phyloP scores from a whole-genome alignment of 2,113 vertebrate species.

The Brienomyrus brachyistius region DNA sequence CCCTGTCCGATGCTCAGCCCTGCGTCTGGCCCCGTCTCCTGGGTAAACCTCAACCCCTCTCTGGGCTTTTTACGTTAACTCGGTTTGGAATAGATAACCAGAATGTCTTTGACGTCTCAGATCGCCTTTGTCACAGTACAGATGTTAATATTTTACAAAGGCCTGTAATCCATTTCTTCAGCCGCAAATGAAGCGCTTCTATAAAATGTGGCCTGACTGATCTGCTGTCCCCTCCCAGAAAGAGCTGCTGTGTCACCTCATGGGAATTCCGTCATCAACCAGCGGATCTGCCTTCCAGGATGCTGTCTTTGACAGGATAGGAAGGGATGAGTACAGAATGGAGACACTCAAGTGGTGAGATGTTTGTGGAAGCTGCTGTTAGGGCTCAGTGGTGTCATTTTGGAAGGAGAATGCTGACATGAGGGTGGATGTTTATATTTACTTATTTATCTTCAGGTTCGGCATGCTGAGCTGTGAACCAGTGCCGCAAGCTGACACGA shows the following conservation, averaged over 20 bases:
- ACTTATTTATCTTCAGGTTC: constrained; percentile 59
- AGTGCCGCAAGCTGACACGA: constrained; percentile 71
- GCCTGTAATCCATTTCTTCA: not conserved
- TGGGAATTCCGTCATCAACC: constrained; percentile 64
- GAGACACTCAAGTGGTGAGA: constrained; percentile 74
- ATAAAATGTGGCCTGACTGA: not conserved
- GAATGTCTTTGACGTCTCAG: not conserved
- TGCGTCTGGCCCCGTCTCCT: constrained; percentile 59
- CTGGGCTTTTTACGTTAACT: not conserved
- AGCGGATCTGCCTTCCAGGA: constrained; percentile 61
- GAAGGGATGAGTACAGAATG: constrained; percentile 65
- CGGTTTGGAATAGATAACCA: not conserved
- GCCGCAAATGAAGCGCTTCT: not conserved
- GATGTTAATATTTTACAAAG: not conserved
- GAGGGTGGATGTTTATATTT: not conserved
- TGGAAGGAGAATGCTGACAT: not conserved
- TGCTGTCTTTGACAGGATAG: constrained; percentile 63
- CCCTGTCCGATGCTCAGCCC: constrained; percentile 60
- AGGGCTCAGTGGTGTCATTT: not conserved
- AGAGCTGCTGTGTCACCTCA: constrained; percentile 73
- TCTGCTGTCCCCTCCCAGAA: constrained; percentile 57
- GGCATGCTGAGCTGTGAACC: constrained; percentile 76
- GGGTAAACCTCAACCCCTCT: constrained; percentile 66
- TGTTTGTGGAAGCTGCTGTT: not conserved
- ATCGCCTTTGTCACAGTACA: not conserved